Percentiles rank a stretch among this genome's conserved stretches.
Evolutionary conservation across 2,113 vertebrate species (phyloP).

Genomic region (Xiphorhynchus elegans): DNA sequence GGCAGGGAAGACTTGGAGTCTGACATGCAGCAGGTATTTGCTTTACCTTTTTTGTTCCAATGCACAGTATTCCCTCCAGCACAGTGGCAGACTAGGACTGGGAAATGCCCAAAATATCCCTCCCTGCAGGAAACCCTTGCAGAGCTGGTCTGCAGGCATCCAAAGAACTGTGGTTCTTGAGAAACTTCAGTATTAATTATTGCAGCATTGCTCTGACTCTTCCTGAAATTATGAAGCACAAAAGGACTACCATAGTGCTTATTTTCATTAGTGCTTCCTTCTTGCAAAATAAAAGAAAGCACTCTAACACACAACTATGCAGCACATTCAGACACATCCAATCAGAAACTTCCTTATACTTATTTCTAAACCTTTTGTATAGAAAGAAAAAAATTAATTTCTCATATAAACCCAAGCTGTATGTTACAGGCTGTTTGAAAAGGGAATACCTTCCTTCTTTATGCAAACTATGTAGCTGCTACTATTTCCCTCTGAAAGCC

Average conservation of each 20-base stretch:
- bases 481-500: background rate
- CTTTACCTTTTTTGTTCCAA: background rate
- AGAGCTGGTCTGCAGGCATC: background rate
- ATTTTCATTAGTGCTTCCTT: background rate
- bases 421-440: background rate
- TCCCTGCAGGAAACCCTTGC: background rate
- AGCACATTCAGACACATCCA: background rate
- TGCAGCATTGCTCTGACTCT: background rate
- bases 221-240: background rate
- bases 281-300: background rate
- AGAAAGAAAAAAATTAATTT: background rate
- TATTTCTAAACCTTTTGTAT: background rate
- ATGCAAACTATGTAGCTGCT: background rate
- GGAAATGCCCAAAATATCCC: background rate
- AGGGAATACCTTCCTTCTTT: background rate
- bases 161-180: background rate
- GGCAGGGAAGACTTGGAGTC: background rate
- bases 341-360: background rate
- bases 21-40: background rate
- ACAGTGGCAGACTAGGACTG: background rate
- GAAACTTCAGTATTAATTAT: background rate
- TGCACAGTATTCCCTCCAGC: background rate
- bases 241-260: background rate
- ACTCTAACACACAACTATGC: background rate
- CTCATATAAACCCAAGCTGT: background rate